Base-by-base conservation (phyloP, 2,113 vertebrate genomes). In the Urocolius indicus region DNA sequence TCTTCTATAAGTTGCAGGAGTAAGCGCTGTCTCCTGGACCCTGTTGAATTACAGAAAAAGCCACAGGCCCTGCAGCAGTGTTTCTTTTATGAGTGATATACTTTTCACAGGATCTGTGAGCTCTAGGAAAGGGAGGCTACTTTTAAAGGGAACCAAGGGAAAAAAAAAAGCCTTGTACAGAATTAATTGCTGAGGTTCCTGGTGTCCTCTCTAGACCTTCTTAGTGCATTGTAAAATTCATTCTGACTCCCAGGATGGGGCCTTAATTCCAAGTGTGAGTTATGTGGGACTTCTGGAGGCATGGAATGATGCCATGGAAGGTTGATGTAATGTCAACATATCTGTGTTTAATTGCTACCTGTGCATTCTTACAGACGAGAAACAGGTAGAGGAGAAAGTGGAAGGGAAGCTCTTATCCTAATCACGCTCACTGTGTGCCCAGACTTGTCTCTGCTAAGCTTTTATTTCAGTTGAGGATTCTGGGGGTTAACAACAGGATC, bases 331-430 rank as follows among this genome's bases (percentile, higher is more conserved):
- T 32, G 16, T 15, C 74, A 89, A 19, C 3, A 2, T 14, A 48
- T n/a, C n/a, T 66, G 16, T 41, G 2, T 73, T 84, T 55, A 43
- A 27, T 36, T 80, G 22, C 36, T 73, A 3, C 22, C 16, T 27
- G 5, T 7, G 69, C 76, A 24, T 69, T 29, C 16, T 83, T 18
- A 65, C 11, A 41, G 9, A 18, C 52, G 38, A 36, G 38, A 46
- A 22, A 26, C 10, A 4, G 18, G 17, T 15, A 77, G 63, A 85
- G 13, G 27, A 17, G 3, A 14, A 57, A 71, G 26, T 6, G 76
- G 29, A 65, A 9, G 6, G 5, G 13, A 54, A 68, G 46, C 1
- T 2, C 0, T 74, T 75, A 1, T 66, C 6, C 20, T 48, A 0
- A 51, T 55, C 20, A 43, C 7, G 4, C 5, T 73, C 52, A 30